Percentiles rank a stretch among this genome's conserved stretches.
Conservation (phyloP, 2,888 invertebrate species). For the Anorthoa munda region DNA sequence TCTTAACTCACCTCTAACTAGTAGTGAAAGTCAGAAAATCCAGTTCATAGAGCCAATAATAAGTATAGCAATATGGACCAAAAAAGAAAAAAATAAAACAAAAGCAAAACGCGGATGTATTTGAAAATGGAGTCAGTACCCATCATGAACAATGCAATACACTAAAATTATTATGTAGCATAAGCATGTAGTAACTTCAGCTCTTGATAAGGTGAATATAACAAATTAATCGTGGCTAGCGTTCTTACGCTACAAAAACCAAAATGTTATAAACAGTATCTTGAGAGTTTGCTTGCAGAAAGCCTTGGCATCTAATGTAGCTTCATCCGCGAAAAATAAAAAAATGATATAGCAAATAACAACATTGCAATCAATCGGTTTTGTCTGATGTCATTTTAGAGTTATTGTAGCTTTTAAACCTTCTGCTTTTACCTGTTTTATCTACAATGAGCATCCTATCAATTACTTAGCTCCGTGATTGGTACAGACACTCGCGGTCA, state of each 20-base stretch:
- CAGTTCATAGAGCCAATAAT: background rate
- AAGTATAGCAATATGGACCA: background rate
- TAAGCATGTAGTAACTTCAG: background rate
- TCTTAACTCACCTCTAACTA: conserved; percentile 47
- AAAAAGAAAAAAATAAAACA: background rate
- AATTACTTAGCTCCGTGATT: conserved; percentile 65
- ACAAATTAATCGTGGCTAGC: background rate
- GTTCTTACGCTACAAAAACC: background rate
- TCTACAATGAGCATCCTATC: conserved; percentile 50
- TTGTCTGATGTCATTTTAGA: background rate
- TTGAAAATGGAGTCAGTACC: background rate
- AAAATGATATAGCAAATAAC: background rate
- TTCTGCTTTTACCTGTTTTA: conserved; percentile 24
- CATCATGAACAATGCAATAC: background rate
- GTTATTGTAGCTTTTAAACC: background rate
- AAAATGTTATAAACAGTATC: background rate
- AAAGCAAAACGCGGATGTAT: background rate
- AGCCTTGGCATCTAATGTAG: background rate
- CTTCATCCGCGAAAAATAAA: background rate
- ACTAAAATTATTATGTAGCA: too few species aligned
- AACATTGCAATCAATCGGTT: background rate
- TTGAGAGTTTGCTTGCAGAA: background rate
- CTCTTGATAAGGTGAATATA: background rate
- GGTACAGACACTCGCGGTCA: conserved; percentile 47
- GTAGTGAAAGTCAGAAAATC: conserved; percentile 13